Base-by-base conservation (phyloP, 2,113 vertebrate species). In the Poecilia latipinna region DNA sequence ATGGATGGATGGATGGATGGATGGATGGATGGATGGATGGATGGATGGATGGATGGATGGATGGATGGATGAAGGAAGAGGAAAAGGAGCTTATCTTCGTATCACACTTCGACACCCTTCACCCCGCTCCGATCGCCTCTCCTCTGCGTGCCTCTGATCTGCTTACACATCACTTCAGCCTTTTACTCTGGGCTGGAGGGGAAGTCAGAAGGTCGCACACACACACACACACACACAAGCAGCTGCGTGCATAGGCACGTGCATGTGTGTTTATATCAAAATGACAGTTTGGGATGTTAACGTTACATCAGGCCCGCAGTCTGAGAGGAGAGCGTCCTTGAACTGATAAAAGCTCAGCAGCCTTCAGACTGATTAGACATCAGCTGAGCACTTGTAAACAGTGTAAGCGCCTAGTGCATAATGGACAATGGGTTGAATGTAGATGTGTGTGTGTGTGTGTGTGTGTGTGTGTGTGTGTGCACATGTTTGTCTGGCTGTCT, bases 141-240 rank as follows among this genome's bases (percentile, higher is more conserved):
- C 19, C 17, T 51, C 61, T 70, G 67, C 28, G 1, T 33, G 68
- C 68, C 44, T 76, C 85, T 73, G 67, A 85, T 88, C 72, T 89
- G 87, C 87, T 87, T 79, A 79, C 87, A 80, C 85, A 90, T 88
- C 85, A 88, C 80, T 89, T 87, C 75, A 80, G 84, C 72, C 82
- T 83, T 37, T 81, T 70, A 51, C 78, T 65, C 32, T 42, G 72
- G 67, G 77, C 85, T 79, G 54, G 65, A 74, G 80, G 76, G 77
- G 73, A 87, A 73, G 89, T 89, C 85, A 82, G 51, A 86, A 80
- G 87, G 87, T 87, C 81, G 73, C 60, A 62, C 12, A 32, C 61
- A 13, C 44, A 48, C 22, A 15, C 66, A 29, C 61, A 31, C 28
- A 63, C 61, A 15, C 17, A 48, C 51, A 15, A 71, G 67, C 75